These are phyloP conservation scores for Trinorchestia longiramus DNA, from an alignment of 1,140 invertebrate species.

Conservation along the genomic window DNA sequence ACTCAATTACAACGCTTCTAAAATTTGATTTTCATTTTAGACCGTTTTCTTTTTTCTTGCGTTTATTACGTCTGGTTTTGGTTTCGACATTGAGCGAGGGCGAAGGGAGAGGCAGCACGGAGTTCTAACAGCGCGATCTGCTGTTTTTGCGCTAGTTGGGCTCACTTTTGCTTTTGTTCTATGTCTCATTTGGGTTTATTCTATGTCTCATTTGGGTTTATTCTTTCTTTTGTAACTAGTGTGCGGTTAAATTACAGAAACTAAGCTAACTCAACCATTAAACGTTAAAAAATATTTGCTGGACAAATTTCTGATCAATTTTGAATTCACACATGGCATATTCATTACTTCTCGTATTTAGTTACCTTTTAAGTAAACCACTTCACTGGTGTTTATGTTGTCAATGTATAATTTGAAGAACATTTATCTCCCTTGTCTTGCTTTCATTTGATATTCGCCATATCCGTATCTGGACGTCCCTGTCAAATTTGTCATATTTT, in stretches of 20 bases:
- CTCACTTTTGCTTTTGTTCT: neutral
- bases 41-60: neutral
- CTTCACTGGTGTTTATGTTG: neutral
- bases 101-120: too few species aligned
- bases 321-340: too few species aligned
- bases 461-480: neutral
- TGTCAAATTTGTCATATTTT: neutral
- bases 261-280: too few species aligned
- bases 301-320: too few species aligned
- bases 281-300: too few species aligned
- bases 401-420: neutral
- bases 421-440: neutral
- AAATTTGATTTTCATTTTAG: neutral
- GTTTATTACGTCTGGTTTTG: neutral
- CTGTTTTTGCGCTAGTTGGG: neutral
- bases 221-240: neutral
- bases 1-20: neutral
- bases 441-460: neutral
- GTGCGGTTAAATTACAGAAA: too few species aligned
- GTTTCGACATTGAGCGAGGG: too few species aligned
- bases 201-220: neutral
- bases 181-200: neutral
- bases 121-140: neutral
- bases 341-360: neutral
- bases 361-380: neutral